Evolutionary conservation across 1,140 invertebrate genomes (phyloP), one percentile per base, ranked within the genome.

Genomic region (Semibalanus balanoides): DNA sequence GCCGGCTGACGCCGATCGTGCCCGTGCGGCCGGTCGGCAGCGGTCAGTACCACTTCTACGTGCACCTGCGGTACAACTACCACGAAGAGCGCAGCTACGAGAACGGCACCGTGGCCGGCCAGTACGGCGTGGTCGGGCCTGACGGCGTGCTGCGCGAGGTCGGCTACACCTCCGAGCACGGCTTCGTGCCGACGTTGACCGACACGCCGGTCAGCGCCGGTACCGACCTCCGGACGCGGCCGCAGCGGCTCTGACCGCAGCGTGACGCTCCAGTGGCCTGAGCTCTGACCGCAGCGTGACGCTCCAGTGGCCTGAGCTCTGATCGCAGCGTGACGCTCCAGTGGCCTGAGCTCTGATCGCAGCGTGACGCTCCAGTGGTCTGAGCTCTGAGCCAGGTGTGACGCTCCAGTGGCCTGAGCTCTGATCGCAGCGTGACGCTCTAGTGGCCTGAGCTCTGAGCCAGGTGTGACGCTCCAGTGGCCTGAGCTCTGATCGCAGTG

Each of bases 101-200:
- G 70, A 76, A 78, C 74, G 31, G 71, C 70, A 78, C 76, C 25
- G 76, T 76, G 71, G 64, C 74, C 30, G 90, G 90, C 78, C 89
- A 92, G 81, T 92, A 92, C 83, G 90, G 89, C 17, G 83, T 92
- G 79, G 90, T 90, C 77, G 91, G 92, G 82, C 90, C 91, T 51
- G 91, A 92, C 81, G 90, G 90, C 70, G 89, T 87, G 79, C 85
- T 87, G 80, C 87, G 90, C 77, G 88, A 89, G 78, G 90, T 91
- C 73, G 88, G 90, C 40, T 92, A 92, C 84, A 90, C 88, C 69
- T 89, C 90, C 76, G 90, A 91, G 80, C 86, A 22, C 74, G 78
- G 78, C 30, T 78, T 75, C 76, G 76, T 76, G 27, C 78, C 78
- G 9, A 74, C 40, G 17, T 51, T 78, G 27, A 76, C 30, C 85